phyloP scores from a whole-genome alignment of 2,797 vertebrate genomes.

The Nannoperca obscura region DNA sequence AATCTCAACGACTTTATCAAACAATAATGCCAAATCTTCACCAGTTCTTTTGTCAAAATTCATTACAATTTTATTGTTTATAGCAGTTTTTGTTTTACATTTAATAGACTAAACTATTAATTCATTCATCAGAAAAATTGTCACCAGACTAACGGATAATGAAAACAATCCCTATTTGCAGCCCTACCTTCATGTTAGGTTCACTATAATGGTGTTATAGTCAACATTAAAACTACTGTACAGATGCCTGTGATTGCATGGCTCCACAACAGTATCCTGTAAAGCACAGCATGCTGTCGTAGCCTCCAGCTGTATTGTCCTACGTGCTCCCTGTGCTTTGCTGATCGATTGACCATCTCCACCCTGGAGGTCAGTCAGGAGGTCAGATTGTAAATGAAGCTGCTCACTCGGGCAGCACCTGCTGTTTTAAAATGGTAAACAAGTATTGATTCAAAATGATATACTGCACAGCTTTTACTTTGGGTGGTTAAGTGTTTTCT shows the following conservation, averaged over 20 bases:
- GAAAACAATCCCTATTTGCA: neutral
- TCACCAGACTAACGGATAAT: neutral
- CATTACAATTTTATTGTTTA: no score
- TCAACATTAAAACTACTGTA: neutral
- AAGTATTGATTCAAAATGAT: conserved; percentile 46
- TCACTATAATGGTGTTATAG: neutral
- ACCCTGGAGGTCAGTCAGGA: conserved; percentile 44
- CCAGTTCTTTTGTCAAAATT: no score
- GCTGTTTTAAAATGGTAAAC: conserved; percentile 30
- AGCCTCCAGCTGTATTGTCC: neutral
- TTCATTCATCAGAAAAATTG: neutral
- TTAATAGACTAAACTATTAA: neutral
- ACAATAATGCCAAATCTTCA: no score
- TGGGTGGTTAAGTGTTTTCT: neutral
- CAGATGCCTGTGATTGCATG: neutral
- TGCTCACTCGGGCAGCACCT: conserved; percentile 40
- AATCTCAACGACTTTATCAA: no score
- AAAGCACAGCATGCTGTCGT: neutral
- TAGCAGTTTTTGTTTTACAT: neutral
- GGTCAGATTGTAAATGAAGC: conserved; percentile 46
- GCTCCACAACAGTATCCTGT: neutral
- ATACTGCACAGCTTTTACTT: neutral
- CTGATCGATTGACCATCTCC: conserved; percentile 37
- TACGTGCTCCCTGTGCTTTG: neutral
- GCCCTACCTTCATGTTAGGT: neutral